These are phyloP conservation scores for Trachymyrmex cornetzi DNA, from an alignment of 1,140 invertebrate species.

Conservation along the genomic window DNA sequence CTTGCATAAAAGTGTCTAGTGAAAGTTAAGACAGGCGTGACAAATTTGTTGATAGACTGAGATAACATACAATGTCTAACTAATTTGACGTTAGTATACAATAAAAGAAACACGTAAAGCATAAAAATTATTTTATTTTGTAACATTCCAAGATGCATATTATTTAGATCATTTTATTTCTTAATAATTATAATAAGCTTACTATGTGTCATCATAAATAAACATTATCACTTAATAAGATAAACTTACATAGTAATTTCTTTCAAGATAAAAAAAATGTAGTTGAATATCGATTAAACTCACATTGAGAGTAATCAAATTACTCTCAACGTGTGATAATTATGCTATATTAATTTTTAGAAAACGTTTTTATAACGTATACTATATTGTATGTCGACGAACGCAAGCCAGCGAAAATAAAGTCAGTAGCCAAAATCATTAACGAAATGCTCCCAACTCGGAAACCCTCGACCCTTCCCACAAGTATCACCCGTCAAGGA, in stretches of 20 bases:
- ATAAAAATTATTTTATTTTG: neutral
- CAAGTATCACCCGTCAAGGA: conserved; percentile 79
- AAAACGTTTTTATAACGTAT: neutral
- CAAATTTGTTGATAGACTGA: neutral
- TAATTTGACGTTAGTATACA: neutral
- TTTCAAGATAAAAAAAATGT: neutral
- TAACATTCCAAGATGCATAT: neutral
- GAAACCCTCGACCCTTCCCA: conserved; percentile 76
- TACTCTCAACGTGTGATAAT: neutral
- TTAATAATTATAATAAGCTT: neutral
- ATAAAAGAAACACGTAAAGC: neutral
- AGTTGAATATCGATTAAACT: neutral
- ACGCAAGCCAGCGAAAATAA: conserved; percentile 69
- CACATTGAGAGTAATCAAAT: conserved; percentile 1
- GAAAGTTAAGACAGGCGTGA: neutral
- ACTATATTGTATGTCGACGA: neutral
- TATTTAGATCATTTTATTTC: neutral
- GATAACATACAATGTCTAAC: neutral
- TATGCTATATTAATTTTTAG: neutral
- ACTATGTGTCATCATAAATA: neutral
- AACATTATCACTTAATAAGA: neutral
- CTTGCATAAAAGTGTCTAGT: neutral
- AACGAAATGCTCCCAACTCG: conserved; percentile 69
- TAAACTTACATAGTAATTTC: neutral
- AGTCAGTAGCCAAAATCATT: conserved; percentile 81